A percentile compares a stretch with the other conserved stretches of the same genome.
These are phyloP conservation scores for Camponotus vicinus DNA, from an alignment of 1,140 invertebrate species.

Conservation along the genomic window DNA sequence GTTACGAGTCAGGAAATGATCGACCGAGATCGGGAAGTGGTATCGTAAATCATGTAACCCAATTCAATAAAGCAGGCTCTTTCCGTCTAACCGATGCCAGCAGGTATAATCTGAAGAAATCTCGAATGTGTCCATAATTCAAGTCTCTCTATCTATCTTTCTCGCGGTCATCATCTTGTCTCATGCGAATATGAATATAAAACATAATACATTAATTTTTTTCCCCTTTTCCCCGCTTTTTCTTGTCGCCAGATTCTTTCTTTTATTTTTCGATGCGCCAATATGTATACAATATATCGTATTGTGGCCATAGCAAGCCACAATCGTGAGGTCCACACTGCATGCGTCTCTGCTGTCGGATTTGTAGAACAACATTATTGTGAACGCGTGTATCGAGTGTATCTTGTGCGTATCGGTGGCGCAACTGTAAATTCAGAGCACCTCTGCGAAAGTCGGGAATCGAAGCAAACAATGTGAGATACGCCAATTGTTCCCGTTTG, in stretches of 20 bases:
- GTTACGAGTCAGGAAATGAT: constrained; percentile 76
- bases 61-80: constrained; percentile 82
- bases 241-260: background rate
- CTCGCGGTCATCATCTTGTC: constrained; percentile 54
- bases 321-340: constrained; percentile 35
- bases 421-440: constrained; percentile 41
- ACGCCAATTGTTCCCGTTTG: constrained; percentile 6
- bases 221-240: constrained; percentile 35
- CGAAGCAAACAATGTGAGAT: constrained; percentile 36
- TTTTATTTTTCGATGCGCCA: constrained; percentile 43
- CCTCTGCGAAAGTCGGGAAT: constrained; percentile 29
- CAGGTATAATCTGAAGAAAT: constrained; percentile 79
- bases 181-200: constrained; percentile 59
- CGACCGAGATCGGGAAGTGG: constrained; percentile 74
- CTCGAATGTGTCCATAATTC: constrained; percentile 80
- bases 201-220: constrained; percentile 32
- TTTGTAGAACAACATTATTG: constrained; percentile 82
- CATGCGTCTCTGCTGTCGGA: constrained; percentile 69
- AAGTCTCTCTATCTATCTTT: constrained; percentile 69
- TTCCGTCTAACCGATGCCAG: constrained; percentile 74
- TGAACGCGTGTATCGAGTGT: constrained; percentile 3
- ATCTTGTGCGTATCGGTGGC: background rate
- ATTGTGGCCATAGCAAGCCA: constrained; percentile 13
- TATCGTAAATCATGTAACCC: constrained; percentile 82
- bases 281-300: constrained; percentile 9